A percentile compares a stretch with the other conserved stretches of the same genome.
Evolutionary conservation across 2,113 vertebrate genomes (phyloP).

Genomic region (Mormoops blainvillei): DNA sequence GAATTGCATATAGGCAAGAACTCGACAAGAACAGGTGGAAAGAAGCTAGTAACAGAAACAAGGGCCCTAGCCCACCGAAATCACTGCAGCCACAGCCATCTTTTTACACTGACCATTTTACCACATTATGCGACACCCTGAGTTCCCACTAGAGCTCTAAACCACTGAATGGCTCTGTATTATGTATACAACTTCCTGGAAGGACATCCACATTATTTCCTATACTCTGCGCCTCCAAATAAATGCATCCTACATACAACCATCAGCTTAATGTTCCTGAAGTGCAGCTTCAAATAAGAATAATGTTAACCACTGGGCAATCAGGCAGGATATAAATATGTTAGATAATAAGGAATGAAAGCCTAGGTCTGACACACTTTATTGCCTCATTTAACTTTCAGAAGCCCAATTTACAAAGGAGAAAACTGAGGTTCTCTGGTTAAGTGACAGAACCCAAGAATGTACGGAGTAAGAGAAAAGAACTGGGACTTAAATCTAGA

Average conservation of each 20-base stretch:
- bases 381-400: background rate
- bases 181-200: background rate
- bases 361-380: background rate
- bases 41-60: constrained; percentile 18
- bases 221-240: background rate
- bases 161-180: background rate
- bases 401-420: background rate
- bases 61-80: background rate
- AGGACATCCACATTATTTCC: background rate
- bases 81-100: background rate
- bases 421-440: background rate
- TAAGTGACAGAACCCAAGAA: background rate
- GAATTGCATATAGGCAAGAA: background rate
- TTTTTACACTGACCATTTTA: background rate
- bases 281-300: background rate
- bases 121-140: background rate
- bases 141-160: background rate
- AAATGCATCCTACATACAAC: background rate
- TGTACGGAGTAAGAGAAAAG: background rate
- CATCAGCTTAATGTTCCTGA: background rate
- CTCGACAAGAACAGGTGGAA: background rate
- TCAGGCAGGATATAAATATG: background rate
- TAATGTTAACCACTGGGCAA: background rate
- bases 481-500: background rate
- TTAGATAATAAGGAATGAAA: constrained; percentile 10